phyloP scores from a whole-genome alignment of 2,113 vertebrate genomes.

The Albula goreensis region DNA sequence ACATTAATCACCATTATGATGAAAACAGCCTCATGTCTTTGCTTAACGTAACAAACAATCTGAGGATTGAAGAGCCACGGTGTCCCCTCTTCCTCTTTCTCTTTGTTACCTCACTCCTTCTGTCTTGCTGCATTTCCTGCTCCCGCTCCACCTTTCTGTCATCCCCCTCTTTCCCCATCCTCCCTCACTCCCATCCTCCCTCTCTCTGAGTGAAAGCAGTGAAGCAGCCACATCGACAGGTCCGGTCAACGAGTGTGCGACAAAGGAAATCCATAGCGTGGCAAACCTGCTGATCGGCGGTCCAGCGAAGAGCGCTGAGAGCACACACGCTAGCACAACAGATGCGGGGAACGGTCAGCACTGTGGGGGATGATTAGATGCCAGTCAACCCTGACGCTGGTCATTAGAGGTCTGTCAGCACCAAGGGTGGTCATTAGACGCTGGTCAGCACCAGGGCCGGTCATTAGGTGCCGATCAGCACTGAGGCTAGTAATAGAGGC shows the following conservation, averaged over 20 bases:
- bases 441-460: neutral
- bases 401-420: neutral
- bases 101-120: constrained; percentile 10
- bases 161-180: neutral
- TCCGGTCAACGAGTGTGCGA: neutral
- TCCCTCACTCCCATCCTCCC: constrained; percentile 43
- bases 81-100: constrained; percentile 1
- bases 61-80: neutral
- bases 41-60: neutral
- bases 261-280: neutral
- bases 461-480: neutral
- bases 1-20: neutral
- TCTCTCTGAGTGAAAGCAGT: constrained; percentile 6
- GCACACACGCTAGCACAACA: neutral
- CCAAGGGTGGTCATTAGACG: neutral
- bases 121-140: constrained; percentile 37
- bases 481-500: neutral
- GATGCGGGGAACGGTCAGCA: neutral
- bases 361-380: neutral
- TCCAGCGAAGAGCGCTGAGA: neutral
- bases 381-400: neutral
- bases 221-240: neutral
- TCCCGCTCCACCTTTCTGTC: constrained; percentile 37
- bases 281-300: neutral
- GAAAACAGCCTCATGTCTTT: neutral